Evolutionary conservation across 2,888 invertebrate genomes (phyloP).

Genomic region (Clunio marinus): DNA sequence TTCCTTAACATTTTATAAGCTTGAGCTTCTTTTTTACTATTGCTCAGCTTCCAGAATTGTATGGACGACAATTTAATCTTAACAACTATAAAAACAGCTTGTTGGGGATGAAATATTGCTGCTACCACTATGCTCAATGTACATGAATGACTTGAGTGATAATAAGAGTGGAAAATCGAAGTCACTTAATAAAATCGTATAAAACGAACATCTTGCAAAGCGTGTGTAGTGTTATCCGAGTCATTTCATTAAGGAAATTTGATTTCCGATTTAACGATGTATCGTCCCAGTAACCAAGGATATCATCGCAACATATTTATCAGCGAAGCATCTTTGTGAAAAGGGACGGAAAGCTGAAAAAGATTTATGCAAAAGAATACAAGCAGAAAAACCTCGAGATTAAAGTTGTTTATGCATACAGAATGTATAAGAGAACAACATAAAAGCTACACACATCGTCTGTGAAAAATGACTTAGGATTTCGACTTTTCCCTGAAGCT

Average conservation of each 20-base stretch:
- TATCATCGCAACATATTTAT: background rate
- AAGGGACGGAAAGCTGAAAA: background rate
- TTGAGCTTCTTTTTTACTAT: too few relatives aligned
- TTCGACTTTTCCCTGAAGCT: background rate
- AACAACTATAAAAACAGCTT: too few relatives aligned
- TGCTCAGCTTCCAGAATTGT: too few relatives aligned
- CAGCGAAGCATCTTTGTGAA: background rate
- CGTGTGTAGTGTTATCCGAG: background rate
- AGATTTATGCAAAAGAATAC: constrained; percentile 1
- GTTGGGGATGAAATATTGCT: too few relatives aligned
- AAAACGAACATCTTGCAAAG: background rate
- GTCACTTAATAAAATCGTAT: constrained; percentile 3
- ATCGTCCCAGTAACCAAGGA: too few relatives aligned
- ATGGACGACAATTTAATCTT: too few relatives aligned
- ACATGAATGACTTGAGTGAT: too few relatives aligned
- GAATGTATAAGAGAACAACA: background rate
- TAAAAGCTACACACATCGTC: too few relatives aligned
- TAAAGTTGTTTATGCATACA: background rate
- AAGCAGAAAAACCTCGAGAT: background rate
- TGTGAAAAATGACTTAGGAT: background rate
- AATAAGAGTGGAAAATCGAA: background rate
- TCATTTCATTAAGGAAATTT: constrained; percentile 19
- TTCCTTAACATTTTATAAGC: too few relatives aligned
- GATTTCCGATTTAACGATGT: background rate
- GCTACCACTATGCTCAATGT: too few relatives aligned